Conservation (phyloP, 2,888 invertebrate genomes). For the Reticulitermes lucifugus region DNA sequence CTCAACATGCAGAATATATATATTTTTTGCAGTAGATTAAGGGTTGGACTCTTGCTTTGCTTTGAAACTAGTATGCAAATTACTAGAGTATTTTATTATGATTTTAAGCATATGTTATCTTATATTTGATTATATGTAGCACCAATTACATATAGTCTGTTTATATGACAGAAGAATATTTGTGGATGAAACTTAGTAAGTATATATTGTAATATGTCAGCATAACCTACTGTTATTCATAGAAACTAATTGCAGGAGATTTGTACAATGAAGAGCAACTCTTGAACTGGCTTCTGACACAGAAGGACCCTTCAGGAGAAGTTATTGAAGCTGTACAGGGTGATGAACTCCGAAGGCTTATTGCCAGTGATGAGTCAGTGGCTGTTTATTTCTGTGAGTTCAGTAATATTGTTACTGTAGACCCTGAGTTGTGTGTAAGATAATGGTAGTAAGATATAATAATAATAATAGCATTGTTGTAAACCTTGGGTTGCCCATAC, state of each 20-base stretch:
- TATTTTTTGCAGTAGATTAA: no score
- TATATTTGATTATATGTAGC: no score
- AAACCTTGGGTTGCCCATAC: background rate
- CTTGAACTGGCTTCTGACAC: slow-evolving; percentile 89
- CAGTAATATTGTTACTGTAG: background rate
- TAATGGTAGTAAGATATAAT: background rate
- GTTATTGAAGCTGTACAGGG: slow-evolving; percentile 91
- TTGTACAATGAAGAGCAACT: slow-evolving; percentile 89
- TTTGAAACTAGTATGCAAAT: no score
- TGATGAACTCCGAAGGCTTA: slow-evolving; percentile 78
- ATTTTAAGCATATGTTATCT: no score
- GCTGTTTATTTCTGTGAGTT: slow-evolving; percentile 95
- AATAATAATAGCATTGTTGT: background rate
- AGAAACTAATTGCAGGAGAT: slow-evolving; percentile 71
- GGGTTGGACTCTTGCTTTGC: no score
- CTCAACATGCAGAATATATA: no score
- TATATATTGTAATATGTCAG: background rate
- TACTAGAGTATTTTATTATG: no score
- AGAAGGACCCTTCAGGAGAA: slow-evolving; percentile 93
- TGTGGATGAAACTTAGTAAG: no score
- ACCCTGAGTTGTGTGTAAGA: background rate
- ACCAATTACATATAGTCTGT: no score
- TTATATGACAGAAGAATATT: no score
- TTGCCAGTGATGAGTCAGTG: slow-evolving; percentile 83
- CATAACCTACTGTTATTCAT: background rate